These are phyloP conservation scores for Girardinichthys multiradiatus DNA, from an alignment of 2,113 vertebrate genomes.

Conservation along the genomic window DNA sequence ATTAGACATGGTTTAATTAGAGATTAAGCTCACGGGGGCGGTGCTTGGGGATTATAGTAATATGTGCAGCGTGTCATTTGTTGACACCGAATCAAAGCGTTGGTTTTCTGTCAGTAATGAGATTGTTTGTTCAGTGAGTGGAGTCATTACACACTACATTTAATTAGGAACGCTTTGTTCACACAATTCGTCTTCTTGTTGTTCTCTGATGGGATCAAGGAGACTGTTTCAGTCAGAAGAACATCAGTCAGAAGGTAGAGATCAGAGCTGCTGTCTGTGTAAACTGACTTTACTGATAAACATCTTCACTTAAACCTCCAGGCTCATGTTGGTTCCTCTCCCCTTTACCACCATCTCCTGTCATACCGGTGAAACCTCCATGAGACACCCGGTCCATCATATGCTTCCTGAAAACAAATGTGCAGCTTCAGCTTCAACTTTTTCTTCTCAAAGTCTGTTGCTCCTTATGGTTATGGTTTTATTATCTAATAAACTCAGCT, in stretches of 20 bases:
- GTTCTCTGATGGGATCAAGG: conserved; percentile 16
- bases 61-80: conserved; percentile 42
- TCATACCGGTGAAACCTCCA: too few relatives aligned
- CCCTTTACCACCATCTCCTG: too few relatives aligned
- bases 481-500: not conserved
- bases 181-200: conserved; percentile 19
- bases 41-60: conserved; percentile 35
- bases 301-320: too few relatives aligned
- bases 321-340: too few relatives aligned
- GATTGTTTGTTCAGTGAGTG: conserved; percentile 36
- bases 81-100: conserved; percentile 46
- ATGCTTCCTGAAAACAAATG: too few relatives aligned
- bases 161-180: conserved; percentile 10
- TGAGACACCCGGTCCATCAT: too few relatives aligned
- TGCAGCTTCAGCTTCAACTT: too few relatives aligned
- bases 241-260: too few relatives aligned
- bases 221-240: not conserved
- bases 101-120: conserved; percentile 25
- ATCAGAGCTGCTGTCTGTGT: not conserved
- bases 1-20: conserved; percentile 58
- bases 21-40: conserved; percentile 44
- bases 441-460: too few relatives aligned
- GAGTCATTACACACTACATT: conserved; percentile 17
- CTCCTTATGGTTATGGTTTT: too few relatives aligned
- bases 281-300: too few relatives aligned